Evolutionary conservation across 2,113 vertebrate species (phyloP).

Genomic region (Nematolebias whitei): DNA sequence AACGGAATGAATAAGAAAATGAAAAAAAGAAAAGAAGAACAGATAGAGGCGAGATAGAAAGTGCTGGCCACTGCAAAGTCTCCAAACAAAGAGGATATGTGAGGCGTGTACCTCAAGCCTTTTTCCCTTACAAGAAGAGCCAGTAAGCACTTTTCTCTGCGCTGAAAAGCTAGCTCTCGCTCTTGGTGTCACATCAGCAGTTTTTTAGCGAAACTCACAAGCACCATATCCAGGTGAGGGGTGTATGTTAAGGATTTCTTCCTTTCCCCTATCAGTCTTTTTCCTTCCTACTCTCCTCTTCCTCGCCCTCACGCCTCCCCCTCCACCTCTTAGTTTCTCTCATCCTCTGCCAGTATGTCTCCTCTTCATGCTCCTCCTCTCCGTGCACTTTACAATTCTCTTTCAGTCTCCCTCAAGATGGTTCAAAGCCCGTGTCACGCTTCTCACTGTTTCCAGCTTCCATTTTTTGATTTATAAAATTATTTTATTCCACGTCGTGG

Average conservation of each 20-base stretch:
- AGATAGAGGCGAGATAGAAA: conserved; percentile 79
- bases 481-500: conserved; percentile 25
- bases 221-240: conserved; percentile 77
- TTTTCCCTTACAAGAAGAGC: conserved; percentile 79
- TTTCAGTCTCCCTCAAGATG: conserved; percentile 67
- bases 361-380: conserved; percentile 41
- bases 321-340: conserved; percentile 48
- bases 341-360: conserved; percentile 66
- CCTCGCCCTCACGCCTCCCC: conserved; percentile 31
- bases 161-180: conserved; percentile 77
- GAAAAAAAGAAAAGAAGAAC: conserved; percentile 68
- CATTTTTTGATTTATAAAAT: conserved; percentile 22
- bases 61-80: conserved; percentile 84
- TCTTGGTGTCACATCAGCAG: conserved; percentile 81
- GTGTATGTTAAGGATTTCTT: conserved; percentile 73
- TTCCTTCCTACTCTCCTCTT: conserved; percentile 57
- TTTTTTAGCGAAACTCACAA: conserved; percentile 77
- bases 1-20: conserved; percentile 78
- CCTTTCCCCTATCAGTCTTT: conserved; percentile 70
- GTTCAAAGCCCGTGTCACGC: conserved; percentile 62
- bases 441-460: conserved; percentile 42
- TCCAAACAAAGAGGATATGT: conserved; percentile 83
- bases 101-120: conserved; percentile 80
- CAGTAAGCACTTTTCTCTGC: conserved; percentile 84
- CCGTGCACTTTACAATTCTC: conserved; percentile 67